Conservation (phyloP, 2,113 vertebrate genomes). For the Osmerus mordax region DNA sequence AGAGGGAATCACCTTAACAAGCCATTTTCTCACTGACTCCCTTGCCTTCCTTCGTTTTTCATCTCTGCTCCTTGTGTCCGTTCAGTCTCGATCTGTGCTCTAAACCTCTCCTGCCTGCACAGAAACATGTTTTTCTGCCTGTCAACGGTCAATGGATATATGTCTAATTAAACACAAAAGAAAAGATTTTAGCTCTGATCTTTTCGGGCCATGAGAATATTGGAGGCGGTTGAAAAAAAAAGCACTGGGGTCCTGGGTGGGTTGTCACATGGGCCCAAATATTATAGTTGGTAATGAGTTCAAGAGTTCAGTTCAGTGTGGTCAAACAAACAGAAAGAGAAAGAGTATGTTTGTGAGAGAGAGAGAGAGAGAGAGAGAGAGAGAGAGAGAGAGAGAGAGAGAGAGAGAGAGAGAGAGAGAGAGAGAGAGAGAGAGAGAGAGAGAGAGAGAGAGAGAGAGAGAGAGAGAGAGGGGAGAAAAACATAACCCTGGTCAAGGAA, state of each 20-base stretch:
- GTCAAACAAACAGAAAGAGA: constrained; percentile 55
- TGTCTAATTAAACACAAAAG: neutral
- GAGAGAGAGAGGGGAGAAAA: neutral
- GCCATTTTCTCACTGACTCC: constrained; percentile 8
- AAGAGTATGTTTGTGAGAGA: no score
- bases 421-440: neutral
- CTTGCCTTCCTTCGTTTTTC: constrained; percentile 7
- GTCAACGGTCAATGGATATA: constrained; percentile 27
- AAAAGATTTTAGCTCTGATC: neutral
- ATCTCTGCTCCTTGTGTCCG: constrained; percentile 2
- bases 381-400: no score
- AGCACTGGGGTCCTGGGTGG: constrained; percentile 48
- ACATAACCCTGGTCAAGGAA: neutral
- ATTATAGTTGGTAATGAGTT: constrained; percentile 58
- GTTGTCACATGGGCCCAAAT: constrained; percentile 70
- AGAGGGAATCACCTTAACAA: constrained; percentile 45
- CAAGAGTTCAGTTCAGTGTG: constrained; percentile 62
- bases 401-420: constrained; percentile 3
- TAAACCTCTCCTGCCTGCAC: constrained; percentile 4
- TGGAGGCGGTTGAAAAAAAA: constrained; percentile 61
- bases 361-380: no score
- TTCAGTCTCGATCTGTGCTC: constrained; percentile 18
- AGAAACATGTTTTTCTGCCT: constrained; percentile 43
- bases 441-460: neutral
- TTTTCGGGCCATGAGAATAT: constrained; percentile 55